phyloP scores from a whole-genome alignment of 2,888 invertebrate species.

The Cremastobaeus sp. region DNA sequence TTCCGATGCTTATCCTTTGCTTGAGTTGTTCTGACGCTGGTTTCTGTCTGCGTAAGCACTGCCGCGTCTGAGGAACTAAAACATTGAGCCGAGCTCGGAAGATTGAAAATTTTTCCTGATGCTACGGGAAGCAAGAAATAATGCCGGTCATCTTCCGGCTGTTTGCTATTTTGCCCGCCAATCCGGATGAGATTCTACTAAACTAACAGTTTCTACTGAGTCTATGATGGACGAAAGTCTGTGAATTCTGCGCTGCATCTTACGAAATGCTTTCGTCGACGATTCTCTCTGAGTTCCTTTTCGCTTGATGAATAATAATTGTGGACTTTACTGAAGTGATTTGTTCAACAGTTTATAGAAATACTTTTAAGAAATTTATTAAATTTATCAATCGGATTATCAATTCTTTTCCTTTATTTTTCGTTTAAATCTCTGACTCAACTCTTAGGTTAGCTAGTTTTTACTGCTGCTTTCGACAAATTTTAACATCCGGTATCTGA shows the following conservation, averaged over 20 bases:
- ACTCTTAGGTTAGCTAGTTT: too few relatives aligned
- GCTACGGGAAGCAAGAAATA: slow-evolving; percentile 46
- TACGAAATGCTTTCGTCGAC: slow-evolving; percentile 15
- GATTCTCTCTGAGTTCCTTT: slow-evolving; percentile 10
- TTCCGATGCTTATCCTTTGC: slow-evolving; percentile 52
- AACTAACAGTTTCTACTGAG: slow-evolving; percentile 3
- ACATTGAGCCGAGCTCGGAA: slow-evolving; percentile 18
- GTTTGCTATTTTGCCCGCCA: slow-evolving; percentile 22
- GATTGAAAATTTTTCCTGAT: slow-evolving; percentile 38
- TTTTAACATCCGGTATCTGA: slow-evolving; percentile 9
- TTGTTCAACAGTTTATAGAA: too few relatives aligned
- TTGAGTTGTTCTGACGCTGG: slow-evolving; percentile 49
- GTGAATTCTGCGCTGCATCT: background rate
- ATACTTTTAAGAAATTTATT: too few relatives aligned
- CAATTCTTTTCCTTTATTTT: too few relatives aligned
- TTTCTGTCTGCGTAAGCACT: slow-evolving; percentile 59
- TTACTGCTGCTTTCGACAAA: slow-evolving; percentile 13
- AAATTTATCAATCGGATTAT: too few relatives aligned
- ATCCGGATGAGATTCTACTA: slow-evolving; percentile 37
- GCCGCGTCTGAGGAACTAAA: slow-evolving; percentile 25
- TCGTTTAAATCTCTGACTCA: too few relatives aligned
- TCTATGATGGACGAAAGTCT: slow-evolving; percentile 14
- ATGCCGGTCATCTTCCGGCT: slow-evolving; percentile 28
- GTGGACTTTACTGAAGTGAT: background rate
- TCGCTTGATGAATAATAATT: slow-evolving; percentile 37